Evolutionary conservation across 23 tunicate genomes (phyloP), one percentile per base, ranked within the genome.

Genomic region (Corella eumyota): DNA sequence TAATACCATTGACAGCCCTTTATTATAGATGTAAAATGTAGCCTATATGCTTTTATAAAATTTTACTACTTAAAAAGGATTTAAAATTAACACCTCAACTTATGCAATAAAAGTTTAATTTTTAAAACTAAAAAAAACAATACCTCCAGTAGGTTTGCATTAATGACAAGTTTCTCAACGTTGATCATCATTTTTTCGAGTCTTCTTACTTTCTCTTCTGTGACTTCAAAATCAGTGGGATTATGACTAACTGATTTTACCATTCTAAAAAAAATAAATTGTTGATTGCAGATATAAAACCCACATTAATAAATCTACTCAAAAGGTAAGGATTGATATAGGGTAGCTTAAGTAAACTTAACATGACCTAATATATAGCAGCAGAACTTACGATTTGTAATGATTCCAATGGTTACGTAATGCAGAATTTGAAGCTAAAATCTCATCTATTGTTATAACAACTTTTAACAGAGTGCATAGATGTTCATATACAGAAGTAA

Each of bases 371-470:
- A n/a, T n/a, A n/a, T n/a, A n/a, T n/a, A n/a, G n/a, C n/a, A n/a
- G n/a, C n/a, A n/a, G n/a, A n/a, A 78, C 72, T 56, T 56, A 80
- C 75, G 63, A 38, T 61, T 86, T 86, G 37, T 86, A 86, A 31
- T 65, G 61, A 9, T 53, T 63, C 95, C 95, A 86, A 45, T 86
- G 79, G 29, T 61, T 61, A 25, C 66, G 70, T 4, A 86, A 49
- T 32, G 66, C 26, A 7, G 66, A 17, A 61, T 86, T 86, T 20
- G 62, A 56, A 1, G 80, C 74, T 13, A 86, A 60, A 30, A 78
- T 78, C 34, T 78, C 78, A 53, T 86, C 86, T 22, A 86, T 25
- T 34, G 95, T 77, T 26, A 77, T 56, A 38, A 77, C 35, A 60
- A 72, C 73, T 17, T 73, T 40, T 15, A 86, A 61, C 22, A 86